Conservation (phyloP, 2,888 invertebrate genomes). For the Spilosoma lubricipeda region DNA sequence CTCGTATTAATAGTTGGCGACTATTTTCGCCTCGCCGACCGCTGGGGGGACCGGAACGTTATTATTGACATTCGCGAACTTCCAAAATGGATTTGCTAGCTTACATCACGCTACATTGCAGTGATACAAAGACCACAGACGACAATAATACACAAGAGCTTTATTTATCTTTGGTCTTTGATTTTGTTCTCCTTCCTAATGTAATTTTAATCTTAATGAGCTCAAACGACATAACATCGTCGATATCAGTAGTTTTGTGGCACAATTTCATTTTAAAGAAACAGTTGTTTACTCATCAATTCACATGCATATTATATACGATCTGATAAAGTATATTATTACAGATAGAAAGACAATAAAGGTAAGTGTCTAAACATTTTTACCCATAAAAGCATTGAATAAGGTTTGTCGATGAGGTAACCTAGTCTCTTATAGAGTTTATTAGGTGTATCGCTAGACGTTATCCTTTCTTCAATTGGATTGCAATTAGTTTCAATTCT, state of each 20-base stretch:
- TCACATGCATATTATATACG: background rate
- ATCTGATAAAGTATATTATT: background rate
- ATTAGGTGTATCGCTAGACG: slow-evolving; percentile 29
- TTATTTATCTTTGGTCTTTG: background rate
- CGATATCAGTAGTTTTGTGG: background rate
- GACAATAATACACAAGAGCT: slow-evolving; percentile 12
- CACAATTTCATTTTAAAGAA: background rate
- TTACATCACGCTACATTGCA: slow-evolving; percentile 63
- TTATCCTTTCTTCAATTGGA: slow-evolving; percentile 47
- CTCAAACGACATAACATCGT: background rate
- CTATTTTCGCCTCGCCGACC: slow-evolving; percentile 82
- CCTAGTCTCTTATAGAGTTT: slow-evolving; percentile 16
- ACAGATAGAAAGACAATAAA: slow-evolving; percentile 2
- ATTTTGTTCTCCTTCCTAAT: background rate
- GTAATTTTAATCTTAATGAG: background rate
- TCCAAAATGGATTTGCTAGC: slow-evolving; percentile 68
- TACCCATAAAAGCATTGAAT: slow-evolving; percentile 3
- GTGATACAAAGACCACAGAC: slow-evolving; percentile 39
- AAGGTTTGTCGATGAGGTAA: slow-evolving; percentile 15
- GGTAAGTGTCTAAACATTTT: background rate
- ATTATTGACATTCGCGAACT: slow-evolving; percentile 85
- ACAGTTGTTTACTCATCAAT: background rate
- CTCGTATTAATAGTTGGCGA: slow-evolving; percentile 84
- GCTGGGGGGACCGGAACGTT: slow-evolving; percentile 80
- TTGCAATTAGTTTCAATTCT: slow-evolving; percentile 52